Base-by-base conservation (phyloP, 2,888 invertebrate genomes). In the Epistrophella euchroma region DNA sequence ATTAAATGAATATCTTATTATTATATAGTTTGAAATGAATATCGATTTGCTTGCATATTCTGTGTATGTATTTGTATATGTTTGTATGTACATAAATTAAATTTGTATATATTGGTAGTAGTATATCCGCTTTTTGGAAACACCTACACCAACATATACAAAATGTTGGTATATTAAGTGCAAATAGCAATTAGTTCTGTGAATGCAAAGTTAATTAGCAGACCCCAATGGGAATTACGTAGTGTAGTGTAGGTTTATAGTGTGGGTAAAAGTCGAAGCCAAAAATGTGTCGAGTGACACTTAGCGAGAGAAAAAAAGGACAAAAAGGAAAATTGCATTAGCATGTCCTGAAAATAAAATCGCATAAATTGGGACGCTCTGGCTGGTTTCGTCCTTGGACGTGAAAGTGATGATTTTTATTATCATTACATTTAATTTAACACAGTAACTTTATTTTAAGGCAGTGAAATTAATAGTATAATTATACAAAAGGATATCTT, bases 251-350 rank as follows among this genome's bases (percentile, higher is more conserved):
- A 25, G 13, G 50, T 5, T 15, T 22, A 6, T 15, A 11, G 58
- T 37, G 37, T 19, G 60, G 15, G 25, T 15, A 40, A 60, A 60
- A 15, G 22, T 22, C 22, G 28, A 28, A 28, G 9, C 19, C 13
- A 22, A 37, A 60, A 15, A 60, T 37, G 15, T 37, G 25, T 11
- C 66, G 13, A 37, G 15, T 37, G 70, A 28, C 40, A 40, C 9
- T 35, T 7, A 28, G 37, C 4, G 32, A 50, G 22, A n/a, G 13
- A 9, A 17, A 60, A 22, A 40, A 15, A 15, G 19, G 3, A 40
- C 19, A 60, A 58, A 71, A 55, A 71, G 28, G 55, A 28, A 71
- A 71, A 71, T 71, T 56, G 22, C 55, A 71, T 71, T 71, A 55
- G 28, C 25, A 22, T 40, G 37, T 60, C 60, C 17, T 35, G 40